These are phyloP conservation scores for Battus philenor DNA, from an alignment of 1,140 invertebrate species.

Conservation along the genomic window DNA sequence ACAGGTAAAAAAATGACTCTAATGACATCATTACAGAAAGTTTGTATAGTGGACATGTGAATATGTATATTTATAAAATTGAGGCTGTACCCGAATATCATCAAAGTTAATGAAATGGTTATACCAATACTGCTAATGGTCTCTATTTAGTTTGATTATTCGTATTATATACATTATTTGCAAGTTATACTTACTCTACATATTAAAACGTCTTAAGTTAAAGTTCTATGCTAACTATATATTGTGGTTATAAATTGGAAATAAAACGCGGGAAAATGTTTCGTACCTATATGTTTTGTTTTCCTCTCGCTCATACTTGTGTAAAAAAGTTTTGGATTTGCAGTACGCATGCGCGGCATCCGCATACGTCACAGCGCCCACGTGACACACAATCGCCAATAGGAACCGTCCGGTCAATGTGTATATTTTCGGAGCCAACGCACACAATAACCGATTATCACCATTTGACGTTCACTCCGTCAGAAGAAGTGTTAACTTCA, in stretches of 20 bases:
- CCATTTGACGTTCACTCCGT: constrained; percentile 39
- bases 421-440: constrained; percentile 32
- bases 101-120: too few species aligned
- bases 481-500: constrained; percentile 29
- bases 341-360: constrained; percentile 50
- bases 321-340: constrained; percentile 48
- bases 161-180: too few species aligned
- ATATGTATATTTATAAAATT: too few species aligned
- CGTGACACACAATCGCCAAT: constrained; percentile 52
- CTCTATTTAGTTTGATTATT: too few species aligned
- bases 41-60: too few species aligned
- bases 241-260: neutral
- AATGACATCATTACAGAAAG: too few species aligned
- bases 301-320: constrained; percentile 30
- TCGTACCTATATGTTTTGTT: constrained; percentile 19
- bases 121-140: too few species aligned
- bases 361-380: constrained; percentile 42
- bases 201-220: too few species aligned
- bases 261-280: constrained; percentile 21
- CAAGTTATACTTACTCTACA: too few species aligned
- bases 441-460: constrained; percentile 37
- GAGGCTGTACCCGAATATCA: too few species aligned
- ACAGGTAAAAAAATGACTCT: too few species aligned
- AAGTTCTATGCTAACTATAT: too few species aligned
- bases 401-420: constrained; percentile 32